Conservation (phyloP, 2,797 vertebrate genomes). For the Chelon auratus region DNA sequence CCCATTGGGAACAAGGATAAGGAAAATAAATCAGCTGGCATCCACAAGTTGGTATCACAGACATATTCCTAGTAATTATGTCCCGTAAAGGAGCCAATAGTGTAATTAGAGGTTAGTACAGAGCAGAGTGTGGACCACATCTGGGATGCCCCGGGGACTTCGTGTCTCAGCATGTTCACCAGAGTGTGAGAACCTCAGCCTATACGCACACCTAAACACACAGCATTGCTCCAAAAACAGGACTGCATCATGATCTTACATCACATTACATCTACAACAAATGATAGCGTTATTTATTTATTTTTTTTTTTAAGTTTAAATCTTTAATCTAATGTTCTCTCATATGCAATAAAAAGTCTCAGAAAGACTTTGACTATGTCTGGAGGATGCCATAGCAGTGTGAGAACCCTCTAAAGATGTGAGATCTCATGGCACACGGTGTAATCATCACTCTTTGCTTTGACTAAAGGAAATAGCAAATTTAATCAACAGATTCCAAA, state of each 20-base stretch:
- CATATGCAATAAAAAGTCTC: slow-evolving; percentile 18
- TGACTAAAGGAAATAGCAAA: slow-evolving; percentile 27
- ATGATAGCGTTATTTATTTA: slow-evolving; percentile 30
- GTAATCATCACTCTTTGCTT: slow-evolving; percentile 26
- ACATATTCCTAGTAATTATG: slow-evolving; percentile 80
- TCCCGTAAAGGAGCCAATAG: slow-evolving; percentile 77
- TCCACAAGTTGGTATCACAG: slow-evolving; percentile 67
- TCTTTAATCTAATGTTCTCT: slow-evolving; percentile 15
- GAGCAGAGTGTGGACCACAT: slow-evolving; percentile 81
- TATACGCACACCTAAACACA: slow-evolving; percentile 71
- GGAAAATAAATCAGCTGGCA: slow-evolving; percentile 75
- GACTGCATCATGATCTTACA: slow-evolving; percentile 33
- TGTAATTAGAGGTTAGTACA: slow-evolving; percentile 84
- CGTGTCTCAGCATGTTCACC: slow-evolving; percentile 77
- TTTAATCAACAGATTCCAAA: slow-evolving; percentile 52
- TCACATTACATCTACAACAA: slow-evolving; percentile 33
- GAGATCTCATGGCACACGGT: slow-evolving; percentile 52
- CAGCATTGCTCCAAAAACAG: slow-evolving; percentile 28
- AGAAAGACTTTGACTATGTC: slow-evolving; percentile 3
- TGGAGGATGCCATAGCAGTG: slow-evolving; percentile 25
- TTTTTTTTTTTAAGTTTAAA: slow-evolving; percentile 17
- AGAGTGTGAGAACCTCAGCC: slow-evolving; percentile 84
- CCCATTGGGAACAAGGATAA: slow-evolving; percentile 30
- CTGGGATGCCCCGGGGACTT: slow-evolving; percentile 81
- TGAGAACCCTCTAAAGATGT: slow-evolving; percentile 52